Evolutionary conservation across 2,888 invertebrate genomes (phyloP).

Genomic region (Busseola fusca): DNA sequence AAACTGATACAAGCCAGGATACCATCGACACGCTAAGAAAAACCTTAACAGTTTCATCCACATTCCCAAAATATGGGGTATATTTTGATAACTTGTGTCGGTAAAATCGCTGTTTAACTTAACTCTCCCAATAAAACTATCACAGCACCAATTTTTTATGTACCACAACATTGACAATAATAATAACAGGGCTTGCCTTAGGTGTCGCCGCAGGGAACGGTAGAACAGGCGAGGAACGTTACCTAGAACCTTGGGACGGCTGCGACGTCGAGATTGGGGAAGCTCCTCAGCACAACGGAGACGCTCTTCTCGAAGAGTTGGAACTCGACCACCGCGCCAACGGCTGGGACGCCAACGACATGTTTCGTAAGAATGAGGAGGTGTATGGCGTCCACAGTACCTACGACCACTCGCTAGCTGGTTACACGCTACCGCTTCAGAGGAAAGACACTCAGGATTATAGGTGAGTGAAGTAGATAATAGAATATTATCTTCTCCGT

Average conservation of each 20-base stretch:
- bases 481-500: not conserved
- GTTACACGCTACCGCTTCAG: slow-evolving; percentile 96
- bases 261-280: slow-evolving; percentile 87
- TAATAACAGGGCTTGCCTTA: slow-evolving; percentile 37
- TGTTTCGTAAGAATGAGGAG: slow-evolving; percentile 97
- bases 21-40: not conserved
- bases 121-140: not conserved
- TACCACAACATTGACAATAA: slow-evolving; percentile 33
- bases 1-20: not conserved
- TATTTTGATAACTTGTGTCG: not conserved
- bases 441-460: slow-evolving; percentile 96
- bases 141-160: not conserved
- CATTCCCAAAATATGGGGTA: not conserved
- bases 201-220: slow-evolving; percentile 77
- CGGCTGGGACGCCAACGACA: slow-evolving; percentile 99
- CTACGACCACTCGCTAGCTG: slow-evolving; percentile 96
- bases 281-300: slow-evolving; percentile 88
- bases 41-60: no score
- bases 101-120: not conserved
- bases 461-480: slow-evolving; percentile 77
- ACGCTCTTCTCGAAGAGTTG: slow-evolving; percentile 90
- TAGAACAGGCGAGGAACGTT: slow-evolving; percentile 90
- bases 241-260: slow-evolving; percentile 97
- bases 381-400: slow-evolving; percentile 97
- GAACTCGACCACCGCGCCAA: slow-evolving; percentile 94